Percentiles rank a stretch among this genome's conserved stretches.
phyloP scores from a whole-genome alignment of 2,113 vertebrate species.

The Sinocyclocheilus grahami region DNA sequence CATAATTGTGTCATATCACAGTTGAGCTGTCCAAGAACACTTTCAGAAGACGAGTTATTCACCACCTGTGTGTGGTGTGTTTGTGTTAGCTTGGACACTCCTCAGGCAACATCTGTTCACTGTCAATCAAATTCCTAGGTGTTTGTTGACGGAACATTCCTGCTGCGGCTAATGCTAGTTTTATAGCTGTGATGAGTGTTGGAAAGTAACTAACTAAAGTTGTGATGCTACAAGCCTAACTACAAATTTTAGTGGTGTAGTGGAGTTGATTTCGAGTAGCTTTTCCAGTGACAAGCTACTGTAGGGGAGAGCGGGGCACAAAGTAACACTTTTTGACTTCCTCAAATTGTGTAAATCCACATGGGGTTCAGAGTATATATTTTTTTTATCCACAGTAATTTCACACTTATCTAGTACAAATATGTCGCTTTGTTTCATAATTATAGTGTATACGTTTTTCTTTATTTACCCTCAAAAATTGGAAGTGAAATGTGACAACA shows the following conservation, averaged over 20 bases:
- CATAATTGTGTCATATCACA: not conserved
- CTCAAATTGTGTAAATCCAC: no score
- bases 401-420: no score
- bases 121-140: conserved; percentile 27
- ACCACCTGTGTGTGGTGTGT: not conserved
- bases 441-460: no score
- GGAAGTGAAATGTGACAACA: no score
- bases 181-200: not conserved
- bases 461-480: no score
- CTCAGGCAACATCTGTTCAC: not conserved
- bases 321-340: no score
- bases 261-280: not conserved
- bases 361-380: no score
- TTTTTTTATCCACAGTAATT: no score
- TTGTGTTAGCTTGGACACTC: not conserved
- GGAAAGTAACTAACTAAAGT: not conserved
- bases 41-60: not conserved
- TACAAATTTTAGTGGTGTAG: not conserved
- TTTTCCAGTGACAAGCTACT: not conserved
- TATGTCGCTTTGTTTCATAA: no score
- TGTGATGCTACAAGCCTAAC: not conserved
- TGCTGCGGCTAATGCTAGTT: not conserved
- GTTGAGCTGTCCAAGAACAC: not conserved
- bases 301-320: no score
- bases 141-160: not conserved